Evolutionary conservation across 1,140 invertebrate genomes (phyloP), one percentile per base, ranked within the genome.

Genomic region (Caerostris darwini): DNA sequence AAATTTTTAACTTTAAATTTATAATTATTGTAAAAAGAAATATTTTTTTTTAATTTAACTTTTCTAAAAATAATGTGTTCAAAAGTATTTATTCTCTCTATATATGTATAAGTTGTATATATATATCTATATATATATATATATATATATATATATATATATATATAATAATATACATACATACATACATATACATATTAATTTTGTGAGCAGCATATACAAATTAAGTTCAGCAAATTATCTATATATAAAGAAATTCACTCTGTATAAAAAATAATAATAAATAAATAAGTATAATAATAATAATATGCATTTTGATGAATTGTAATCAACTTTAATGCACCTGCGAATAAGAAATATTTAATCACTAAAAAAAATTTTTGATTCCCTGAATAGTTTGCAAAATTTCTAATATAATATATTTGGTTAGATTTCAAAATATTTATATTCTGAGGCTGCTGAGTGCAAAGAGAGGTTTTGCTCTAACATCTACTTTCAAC

Each of bases 391-490:
- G 61, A 10, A 64, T 77, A 53, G 19, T 53, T 77, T 12, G 10
- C 71, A 12, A 77, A 77, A 34, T 77, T 77, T 77, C 12, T 8
- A 34, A 77, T 53, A 77, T 53, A 12, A 77, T 53, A 50, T 50
- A 50, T 53, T 77, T 77, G 34, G 14, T 53, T 77, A 50, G 34
- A 50, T 50, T 77, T 50, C 12, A 77, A 77, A 77, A 77, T 64
- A 8, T 53, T 50, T 77, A 53, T 53, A 50, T 77, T 77, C 34
- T 10, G 71, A 77, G 71, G 71, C 71, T 77, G 71, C 71, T 77
- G 71, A 58, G 82, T 58, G 82, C 82, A 57, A 19, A 81, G 53
- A 86, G 56, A 56, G 58, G 86, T 67, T 88, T 61, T 88, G 86
- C 86, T 17, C 61, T 61, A 67, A 61, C 58, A 88, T 54, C 58